These are phyloP conservation scores for Turritopsis rubra DNA, from an alignment of 30 jellyfish, hydroid and myxozoan species.

Conservation along the genomic window DNA sequence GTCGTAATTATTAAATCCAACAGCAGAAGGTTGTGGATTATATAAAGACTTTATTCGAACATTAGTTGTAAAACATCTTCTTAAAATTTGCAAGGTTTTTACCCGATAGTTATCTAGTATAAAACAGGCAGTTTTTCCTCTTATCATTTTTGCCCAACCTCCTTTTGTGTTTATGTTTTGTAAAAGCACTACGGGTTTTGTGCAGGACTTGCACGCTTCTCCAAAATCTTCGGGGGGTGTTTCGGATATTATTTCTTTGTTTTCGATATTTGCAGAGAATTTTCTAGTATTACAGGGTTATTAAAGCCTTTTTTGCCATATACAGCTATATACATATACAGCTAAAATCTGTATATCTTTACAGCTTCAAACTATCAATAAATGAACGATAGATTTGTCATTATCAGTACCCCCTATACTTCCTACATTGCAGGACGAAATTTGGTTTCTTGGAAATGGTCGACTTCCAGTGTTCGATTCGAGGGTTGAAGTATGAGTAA, in stretches of 20 bases:
- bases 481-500: neutral
- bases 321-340: no score
- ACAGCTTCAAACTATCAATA: no score
- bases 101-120: neutral
- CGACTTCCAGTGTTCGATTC: neutral
- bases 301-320: no score
- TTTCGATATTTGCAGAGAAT: neutral
- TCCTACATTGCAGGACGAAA: neutral
- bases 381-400: no score
- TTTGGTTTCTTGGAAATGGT: neutral
- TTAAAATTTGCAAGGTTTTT: neutral
- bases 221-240: neutral
- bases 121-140: neutral
- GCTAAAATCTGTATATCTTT: no score
- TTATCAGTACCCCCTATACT: neutral
- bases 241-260: neutral
- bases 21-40: slow-evolving; percentile 18
- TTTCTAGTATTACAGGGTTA: no score
- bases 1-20: slow-evolving; percentile 37
- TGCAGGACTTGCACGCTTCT: neutral
- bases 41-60: neutral
- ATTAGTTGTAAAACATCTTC: neutral
- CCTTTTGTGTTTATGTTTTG: neutral
- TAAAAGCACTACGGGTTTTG: neutral
- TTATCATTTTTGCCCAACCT: neutral